Base-by-base conservation (phyloP, 1,140 invertebrate genomes). In the Aphelinus certus region DNA sequence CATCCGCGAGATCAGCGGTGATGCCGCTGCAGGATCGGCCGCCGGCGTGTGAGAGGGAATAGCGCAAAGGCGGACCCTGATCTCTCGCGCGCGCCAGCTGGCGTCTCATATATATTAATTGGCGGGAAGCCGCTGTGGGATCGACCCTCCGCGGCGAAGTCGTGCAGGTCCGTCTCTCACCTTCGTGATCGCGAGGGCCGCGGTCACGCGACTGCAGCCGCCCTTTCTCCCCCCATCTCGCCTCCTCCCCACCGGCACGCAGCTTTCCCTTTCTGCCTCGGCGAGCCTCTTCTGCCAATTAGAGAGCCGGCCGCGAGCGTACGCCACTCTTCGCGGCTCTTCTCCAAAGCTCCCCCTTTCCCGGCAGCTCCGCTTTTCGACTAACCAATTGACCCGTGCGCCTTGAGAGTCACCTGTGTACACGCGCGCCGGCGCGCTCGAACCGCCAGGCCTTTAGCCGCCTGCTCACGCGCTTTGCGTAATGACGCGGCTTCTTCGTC, bases 141-240 rank as follows among this genome's bases (percentile, higher is more conserved):
- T 79, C 78, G 78, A 79, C 78, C 78, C 78, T 76, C 73, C 73
- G 48, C 73, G 76, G 65, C 67, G 73, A 77, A 79, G 71, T 79
- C 78, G 78, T 79, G 78, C 76, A 65, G 46, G n/a, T 51, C 26
- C 10, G n/a, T 55, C 45, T 55, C 55, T 6, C 49, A 45, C 55
- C 43, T 51, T 43, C 42, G 42, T 43, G 42, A 26, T 43, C 58
- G 58, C 58, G 62, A 79, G 66, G 64, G 73, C 56, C 71, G 70
- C 66, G 47, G 47, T 71, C 63, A 70, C 71, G 51, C 76, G 63
- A 58, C 57, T 58, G 47, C 45, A 7, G 57, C 43, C 60, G 53
- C 58, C 55, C 68, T 62, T 68, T 69, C 55, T 69, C 67, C n/a
- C 7, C 3, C 43, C 56, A 47, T 70, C 6, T 6, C 10, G 10